phyloP scores from a whole-genome alignment of 92 coral and sea anemone genomes.

The Phenganax stokvisi region DNA sequence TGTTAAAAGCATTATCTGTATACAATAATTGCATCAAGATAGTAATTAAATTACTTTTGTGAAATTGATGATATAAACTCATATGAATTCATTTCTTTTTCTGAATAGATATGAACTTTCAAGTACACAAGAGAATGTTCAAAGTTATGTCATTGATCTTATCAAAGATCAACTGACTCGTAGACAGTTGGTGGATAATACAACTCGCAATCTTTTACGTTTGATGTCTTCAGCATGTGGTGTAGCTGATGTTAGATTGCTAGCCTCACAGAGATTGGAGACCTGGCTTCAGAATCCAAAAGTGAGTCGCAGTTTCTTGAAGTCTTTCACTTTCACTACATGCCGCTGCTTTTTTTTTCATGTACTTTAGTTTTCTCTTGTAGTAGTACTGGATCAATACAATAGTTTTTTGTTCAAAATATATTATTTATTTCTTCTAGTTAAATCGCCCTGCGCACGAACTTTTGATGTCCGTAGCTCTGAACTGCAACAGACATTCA shows the following conservation, averaged over 20 bases:
- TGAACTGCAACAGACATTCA: conserved; percentile 83
- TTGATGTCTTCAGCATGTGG: conserved; percentile 88
- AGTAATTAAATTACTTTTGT: too few relatives aligned
- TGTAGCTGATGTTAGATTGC: conserved; percentile 73
- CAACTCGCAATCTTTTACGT: conserved; percentile 79
- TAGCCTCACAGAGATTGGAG: conserved; percentile 83
- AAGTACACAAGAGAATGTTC: conserved; percentile 73
- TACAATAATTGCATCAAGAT: neutral
- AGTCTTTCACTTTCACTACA: neutral
- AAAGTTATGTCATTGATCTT: conserved; percentile 73
- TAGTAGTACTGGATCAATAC: neutral
- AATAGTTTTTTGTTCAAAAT: neutral
- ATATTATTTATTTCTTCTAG: conserved; percentile 38
- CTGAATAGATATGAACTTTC: conserved; percentile 58
- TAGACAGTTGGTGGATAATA: conserved; percentile 90
- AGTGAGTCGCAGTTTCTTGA: conserved; percentile 41
- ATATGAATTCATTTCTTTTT: neutral
- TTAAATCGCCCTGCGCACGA: conserved; percentile 96
- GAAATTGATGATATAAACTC: neutral
- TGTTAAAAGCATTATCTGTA: neutral
- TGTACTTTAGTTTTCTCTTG: neutral
- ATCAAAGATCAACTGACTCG: conserved; percentile 88
- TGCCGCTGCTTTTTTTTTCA: neutral
- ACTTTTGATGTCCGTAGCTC: conserved; percentile 74
- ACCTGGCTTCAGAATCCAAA: conserved; percentile 93